Conservation (phyloP, 2,797 vertebrate genomes). For the Scomberomorus guttatus region DNA sequence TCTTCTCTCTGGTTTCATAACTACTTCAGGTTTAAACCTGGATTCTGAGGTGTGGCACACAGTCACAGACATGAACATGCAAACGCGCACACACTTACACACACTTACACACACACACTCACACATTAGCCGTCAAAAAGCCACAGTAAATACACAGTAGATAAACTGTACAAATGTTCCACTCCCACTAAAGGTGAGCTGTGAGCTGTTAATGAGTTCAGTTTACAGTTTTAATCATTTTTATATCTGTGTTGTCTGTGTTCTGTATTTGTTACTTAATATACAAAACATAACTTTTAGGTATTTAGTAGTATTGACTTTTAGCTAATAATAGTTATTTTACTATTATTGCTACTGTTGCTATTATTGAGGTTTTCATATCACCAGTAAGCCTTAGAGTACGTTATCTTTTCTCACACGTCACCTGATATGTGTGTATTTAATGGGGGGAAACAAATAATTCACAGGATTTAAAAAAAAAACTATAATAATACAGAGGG, state of each 20-base stretch:
- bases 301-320: too few relatives aligned
- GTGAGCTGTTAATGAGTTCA: background rate
- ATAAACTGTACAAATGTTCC: background rate
- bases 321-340: too few relatives aligned
- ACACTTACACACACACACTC: background rate
- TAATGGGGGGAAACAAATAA: background rate
- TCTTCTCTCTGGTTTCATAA: constrained; percentile 18
- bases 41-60: constrained; percentile 8
- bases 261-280: background rate
- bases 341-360: too few relatives aligned
- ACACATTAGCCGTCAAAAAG: background rate
- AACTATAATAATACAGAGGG: background rate
- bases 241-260: background rate
- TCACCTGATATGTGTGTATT: background rate
- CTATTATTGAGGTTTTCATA: too few relatives aligned
- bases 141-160: background rate
- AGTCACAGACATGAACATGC: background rate
- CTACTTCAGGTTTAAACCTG: constrained; percentile 9
- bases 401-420: too few relatives aligned
- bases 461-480: too few relatives aligned
- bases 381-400: background rate
- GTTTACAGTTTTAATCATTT: background rate
- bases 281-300: too few relatives aligned
- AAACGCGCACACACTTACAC: background rate
- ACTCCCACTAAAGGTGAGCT: background rate